A percentile compares a stretch with the other conserved stretches of the same genome.
Evolutionary conservation across 1,140 invertebrate species (phyloP).

Genomic region (Eriocheir sinensis): DNA sequence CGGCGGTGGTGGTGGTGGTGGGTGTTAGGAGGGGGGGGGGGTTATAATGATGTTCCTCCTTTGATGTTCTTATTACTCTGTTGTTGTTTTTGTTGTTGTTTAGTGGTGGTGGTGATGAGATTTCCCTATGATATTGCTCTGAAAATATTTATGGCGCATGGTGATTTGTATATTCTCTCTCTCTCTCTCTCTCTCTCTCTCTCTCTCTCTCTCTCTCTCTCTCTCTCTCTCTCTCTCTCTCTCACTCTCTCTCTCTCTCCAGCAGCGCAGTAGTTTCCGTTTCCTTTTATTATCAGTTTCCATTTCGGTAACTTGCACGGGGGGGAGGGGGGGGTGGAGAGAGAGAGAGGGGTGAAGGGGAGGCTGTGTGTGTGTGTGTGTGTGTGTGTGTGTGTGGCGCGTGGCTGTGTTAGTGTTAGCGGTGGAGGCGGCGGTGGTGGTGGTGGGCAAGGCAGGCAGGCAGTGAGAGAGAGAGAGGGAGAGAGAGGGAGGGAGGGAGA

Average conservation of each 20-base stretch:
- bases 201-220: no score
- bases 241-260: conserved; percentile 36
- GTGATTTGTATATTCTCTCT: no score
- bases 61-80: not conserved
- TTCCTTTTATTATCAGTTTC: not conserved
- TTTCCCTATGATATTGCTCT: no score
- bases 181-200: no score
- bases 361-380: not conserved
- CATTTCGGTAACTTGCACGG: not conserved
- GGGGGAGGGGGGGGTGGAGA: no score
- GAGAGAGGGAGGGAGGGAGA: conserved; percentile 26
- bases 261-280: not conserved
- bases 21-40: not conserved
- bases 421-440: not conserved
- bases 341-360: no score
- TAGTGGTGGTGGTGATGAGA: no score
- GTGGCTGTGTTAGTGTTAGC: not conserved
- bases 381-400: not conserved
- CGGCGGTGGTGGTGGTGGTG: not conserved
- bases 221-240: conserved; percentile 11
- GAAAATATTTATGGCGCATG: no score
- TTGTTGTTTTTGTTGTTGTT: no score
- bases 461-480: not conserved
- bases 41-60: not conserved
- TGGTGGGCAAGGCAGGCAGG: not conserved